Evolutionary conservation across 2,888 invertebrate species (phyloP).

Genomic region (Platerodrilus igneus): DNA sequence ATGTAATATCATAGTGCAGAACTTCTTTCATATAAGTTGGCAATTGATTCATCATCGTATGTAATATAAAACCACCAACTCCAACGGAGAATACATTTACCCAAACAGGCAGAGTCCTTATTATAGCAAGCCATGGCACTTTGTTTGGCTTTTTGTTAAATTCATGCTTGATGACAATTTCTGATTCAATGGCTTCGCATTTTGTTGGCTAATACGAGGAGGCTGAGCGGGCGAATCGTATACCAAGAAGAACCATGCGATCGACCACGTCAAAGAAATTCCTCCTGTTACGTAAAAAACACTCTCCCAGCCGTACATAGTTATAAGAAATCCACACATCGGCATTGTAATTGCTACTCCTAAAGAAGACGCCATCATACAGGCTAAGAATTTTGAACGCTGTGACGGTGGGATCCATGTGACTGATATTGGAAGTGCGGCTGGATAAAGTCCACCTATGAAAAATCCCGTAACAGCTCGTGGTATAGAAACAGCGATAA

Average conservation of each 20-base stretch:
- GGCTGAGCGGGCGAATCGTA: conserved; percentile 79
- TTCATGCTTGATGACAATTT: conserved; percentile 52
- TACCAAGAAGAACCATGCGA: conserved; percentile 74
- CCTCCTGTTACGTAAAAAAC: conserved; percentile 83
- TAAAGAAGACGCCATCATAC: conserved; percentile 88
- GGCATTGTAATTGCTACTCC: conserved; percentile 91
- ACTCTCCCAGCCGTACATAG: conserved; percentile 79
- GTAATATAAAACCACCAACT: conserved; percentile 82
- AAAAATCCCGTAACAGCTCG: conserved; percentile 57
- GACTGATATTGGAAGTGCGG: conserved; percentile 88
- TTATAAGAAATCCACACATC: conserved; percentile 76
- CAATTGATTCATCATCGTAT: conserved; percentile 81
- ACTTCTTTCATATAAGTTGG: conserved; percentile 83
- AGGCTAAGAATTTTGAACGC: conserved; percentile 86
- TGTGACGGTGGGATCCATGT: conserved; percentile 94
- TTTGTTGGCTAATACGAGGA: conserved; percentile 73
- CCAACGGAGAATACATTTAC: conserved; percentile 80
- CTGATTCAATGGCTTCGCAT: conserved; percentile 60
- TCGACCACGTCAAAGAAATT: conserved; percentile 74
- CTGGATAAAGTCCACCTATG: conserved; percentile 86
- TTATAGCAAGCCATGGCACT: conserved; percentile 70
- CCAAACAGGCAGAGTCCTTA: conserved; percentile 75
- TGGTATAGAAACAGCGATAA: conserved; percentile 64
- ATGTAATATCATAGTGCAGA: conserved; percentile 70
- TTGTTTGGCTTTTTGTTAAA: conserved; percentile 44